Conservation (phyloP, 1,140 invertebrate genomes). For the Microplitis demolitor region DNA sequence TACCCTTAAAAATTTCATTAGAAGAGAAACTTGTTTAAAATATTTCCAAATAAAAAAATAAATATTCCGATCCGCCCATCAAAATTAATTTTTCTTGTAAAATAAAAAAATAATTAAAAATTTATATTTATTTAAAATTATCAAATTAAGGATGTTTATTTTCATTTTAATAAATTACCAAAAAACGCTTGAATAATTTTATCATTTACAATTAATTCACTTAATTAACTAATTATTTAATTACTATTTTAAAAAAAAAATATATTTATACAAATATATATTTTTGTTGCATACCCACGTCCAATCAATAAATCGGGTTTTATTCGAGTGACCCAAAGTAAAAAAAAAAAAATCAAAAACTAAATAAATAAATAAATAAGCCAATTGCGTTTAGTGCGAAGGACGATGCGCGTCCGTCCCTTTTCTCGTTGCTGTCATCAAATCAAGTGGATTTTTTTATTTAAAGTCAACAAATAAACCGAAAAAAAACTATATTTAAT, state of each 20-base stretch:
- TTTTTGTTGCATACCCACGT: conserved; percentile 31
- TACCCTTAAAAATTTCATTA: conserved; percentile 24
- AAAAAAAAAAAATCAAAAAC: neutral
- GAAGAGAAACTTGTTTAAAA: neutral
- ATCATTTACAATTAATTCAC: too few species aligned
- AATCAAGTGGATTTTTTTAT: conserved; percentile 28
- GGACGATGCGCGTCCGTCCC: conserved; percentile 44
- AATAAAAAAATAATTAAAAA: too few species aligned
- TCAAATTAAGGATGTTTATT: too few species aligned
- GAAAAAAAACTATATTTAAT: neutral
- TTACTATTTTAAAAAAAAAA: too few species aligned
- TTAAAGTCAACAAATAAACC: conserved; percentile 4
- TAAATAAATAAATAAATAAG: neutral
- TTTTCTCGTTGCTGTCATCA: too few species aligned
- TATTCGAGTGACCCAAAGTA: neutral
- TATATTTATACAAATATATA: conserved; percentile 14
- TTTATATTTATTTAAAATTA: too few species aligned
- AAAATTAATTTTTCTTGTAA: too few species aligned
- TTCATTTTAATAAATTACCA: too few species aligned
- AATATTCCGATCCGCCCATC: too few species aligned
- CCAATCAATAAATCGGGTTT: neutral
- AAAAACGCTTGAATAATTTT: too few species aligned
- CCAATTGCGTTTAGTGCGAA: conserved; percentile 31
- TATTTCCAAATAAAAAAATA: neutral
- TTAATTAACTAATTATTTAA: too few species aligned